A percentile compares a stretch with the other conserved stretches of the same genome.
Evolutionary conservation across 2,113 vertebrate genomes (phyloP).

Genomic region (Ovis aries): ARS-UI_Ramb_v3.0 NC_082741.1:1744501-1745000

Average conservation of each 20-base stretch:
- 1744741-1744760: rapidly evolving
- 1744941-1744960: neutral
- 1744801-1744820: neutral
- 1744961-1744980: neutral
- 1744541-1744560: neutral
- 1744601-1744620: too few species aligned
- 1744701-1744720: rapidly evolving
- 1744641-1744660: too few species aligned
- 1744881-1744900: neutral
- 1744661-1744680: too few species aligned
- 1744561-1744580: rapidly evolving
- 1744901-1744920: neutral
- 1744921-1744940: rapidly evolving
- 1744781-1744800: rapidly evolving
- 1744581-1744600: neutral
- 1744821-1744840: neutral
- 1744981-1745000: neutral
- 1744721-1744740: neutral
- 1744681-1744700: neutral
- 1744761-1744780: rapidly evolving
- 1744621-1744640: too few species aligned
- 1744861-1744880: neutral
- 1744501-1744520: rapidly evolving
- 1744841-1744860: neutral
- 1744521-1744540: neutral